Percentiles rank a stretch among this genome's conserved stretches.
Conservation (phyloP, 2,797 vertebrate genomes). For the Labroides dimidiatus region DNA sequence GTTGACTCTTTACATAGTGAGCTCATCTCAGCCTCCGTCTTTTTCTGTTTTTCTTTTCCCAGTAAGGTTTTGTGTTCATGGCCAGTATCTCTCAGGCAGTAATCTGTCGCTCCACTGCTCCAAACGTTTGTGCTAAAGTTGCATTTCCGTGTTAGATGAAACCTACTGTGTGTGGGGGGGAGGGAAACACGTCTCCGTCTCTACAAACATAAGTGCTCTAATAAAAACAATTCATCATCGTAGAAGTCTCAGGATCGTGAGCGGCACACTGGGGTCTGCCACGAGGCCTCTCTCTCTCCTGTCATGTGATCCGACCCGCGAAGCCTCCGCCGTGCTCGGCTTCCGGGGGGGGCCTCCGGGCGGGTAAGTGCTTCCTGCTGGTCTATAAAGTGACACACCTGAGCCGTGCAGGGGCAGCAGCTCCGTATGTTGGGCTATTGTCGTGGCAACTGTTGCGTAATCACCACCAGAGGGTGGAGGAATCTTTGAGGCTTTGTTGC, state of each 20-base stretch:
- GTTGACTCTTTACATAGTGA: conserved; percentile 70
- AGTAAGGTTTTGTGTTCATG: conserved; percentile 41
- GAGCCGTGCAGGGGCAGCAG: conserved; percentile 41
- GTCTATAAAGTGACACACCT: conserved; percentile 67
- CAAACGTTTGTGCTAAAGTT: conserved; percentile 51
- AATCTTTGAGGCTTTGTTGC: conserved; percentile 46
- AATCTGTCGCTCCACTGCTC: conserved; percentile 55
- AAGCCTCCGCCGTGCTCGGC: conserved; percentile 35
- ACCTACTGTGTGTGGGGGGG: no score
- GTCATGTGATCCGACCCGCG: conserved; percentile 53
- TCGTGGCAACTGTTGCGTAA: conserved; percentile 43
- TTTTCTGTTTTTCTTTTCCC: no score
- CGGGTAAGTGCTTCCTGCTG: conserved; percentile 71
- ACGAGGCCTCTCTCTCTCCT: conserved; percentile 49
- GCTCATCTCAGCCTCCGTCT: conserved; percentile 46
- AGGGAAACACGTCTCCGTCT: conserved; percentile 65
- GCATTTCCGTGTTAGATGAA: conserved; percentile 65
- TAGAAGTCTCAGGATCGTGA: conserved; percentile 62
- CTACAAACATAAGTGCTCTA: conserved; percentile 74
- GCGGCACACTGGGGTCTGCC: conserved; percentile 46
- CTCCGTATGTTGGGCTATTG: conserved; percentile 52
- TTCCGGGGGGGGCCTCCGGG: conserved; percentile 25
- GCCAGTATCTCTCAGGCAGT: conserved; percentile 62
- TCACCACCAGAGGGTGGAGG: conserved; percentile 41
- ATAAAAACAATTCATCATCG: conserved; percentile 61